phyloP scores from a whole-genome alignment of 2,888 invertebrate species.

The Tetrapedia diversipes region DNA sequence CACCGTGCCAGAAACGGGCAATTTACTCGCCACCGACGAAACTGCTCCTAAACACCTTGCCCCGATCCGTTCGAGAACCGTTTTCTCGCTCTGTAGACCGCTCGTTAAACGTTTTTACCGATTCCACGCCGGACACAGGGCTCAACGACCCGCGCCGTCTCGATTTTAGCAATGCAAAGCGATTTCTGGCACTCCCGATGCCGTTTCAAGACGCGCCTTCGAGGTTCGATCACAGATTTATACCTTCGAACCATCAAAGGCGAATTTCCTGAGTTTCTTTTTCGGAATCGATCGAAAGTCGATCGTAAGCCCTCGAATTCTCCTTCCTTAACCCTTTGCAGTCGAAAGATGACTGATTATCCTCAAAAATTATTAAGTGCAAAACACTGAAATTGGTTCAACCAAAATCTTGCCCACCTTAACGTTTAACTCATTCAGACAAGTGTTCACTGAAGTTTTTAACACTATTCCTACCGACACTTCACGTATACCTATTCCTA shows the following conservation, averaged over 20 bases:
- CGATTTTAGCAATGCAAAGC: background rate
- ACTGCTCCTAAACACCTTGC: conserved; percentile 32
- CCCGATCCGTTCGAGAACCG: conserved; percentile 10
- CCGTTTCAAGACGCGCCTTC: background rate
- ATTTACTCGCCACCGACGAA: conserved; percentile 44
- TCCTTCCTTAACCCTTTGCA: no score
- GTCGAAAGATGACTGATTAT: no score
- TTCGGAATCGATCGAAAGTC: background rate
- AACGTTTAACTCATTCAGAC: no score
- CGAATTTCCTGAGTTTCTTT: background rate
- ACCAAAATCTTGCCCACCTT: no score
- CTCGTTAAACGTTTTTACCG: conserved; percentile 36
- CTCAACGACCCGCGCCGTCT: background rate
- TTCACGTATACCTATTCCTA: no score
- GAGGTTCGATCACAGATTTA: background rate
- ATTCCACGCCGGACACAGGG: conserved; percentile 5
- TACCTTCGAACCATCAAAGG: background rate
- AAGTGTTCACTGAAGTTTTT: no score
- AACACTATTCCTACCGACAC: no score
- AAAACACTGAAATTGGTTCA: no score
- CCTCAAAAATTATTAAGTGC: no score
- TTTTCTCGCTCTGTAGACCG: conserved; percentile 26
- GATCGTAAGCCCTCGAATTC: background rate
- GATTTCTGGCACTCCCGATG: background rate
- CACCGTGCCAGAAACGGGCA: conserved; percentile 31